Evolutionary conservation across 2,888 invertebrate species (phyloP).

Genomic region (Celastrina argiolus): DNA sequence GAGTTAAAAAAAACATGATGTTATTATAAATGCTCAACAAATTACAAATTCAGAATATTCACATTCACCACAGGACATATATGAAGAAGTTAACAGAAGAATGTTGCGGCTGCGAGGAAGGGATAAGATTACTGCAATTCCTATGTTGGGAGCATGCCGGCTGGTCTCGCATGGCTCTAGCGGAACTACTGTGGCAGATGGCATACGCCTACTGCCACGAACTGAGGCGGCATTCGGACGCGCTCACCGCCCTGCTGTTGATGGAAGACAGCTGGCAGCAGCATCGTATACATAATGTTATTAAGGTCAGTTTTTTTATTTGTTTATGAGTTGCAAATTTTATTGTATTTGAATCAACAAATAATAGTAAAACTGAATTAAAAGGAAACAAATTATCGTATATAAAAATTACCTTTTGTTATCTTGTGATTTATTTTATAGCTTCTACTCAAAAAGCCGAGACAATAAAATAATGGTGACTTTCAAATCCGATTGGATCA

Average conservation of each 20-base stretch:
- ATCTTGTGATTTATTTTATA: no score
- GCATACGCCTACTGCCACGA: conserved; percentile 96
- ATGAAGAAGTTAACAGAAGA: conserved; percentile 98
- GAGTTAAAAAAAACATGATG: background rate
- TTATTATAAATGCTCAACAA: background rate
- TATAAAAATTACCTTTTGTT: no score
- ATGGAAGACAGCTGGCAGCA: conserved; percentile 98
- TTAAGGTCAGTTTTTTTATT: conserved; percentile 80
- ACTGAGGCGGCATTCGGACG: conserved; percentile 93
- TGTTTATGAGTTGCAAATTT: no score
- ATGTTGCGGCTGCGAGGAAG: conserved; percentile 94
- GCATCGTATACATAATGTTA: conserved; percentile 94
- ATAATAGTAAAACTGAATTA: no score
- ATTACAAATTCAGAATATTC: background rate
- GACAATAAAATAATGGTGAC: no score
- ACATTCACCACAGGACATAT: conserved; percentile 67
- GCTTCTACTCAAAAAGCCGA: no score
- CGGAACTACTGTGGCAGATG: conserved; percentile 94
- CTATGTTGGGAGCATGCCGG: conserved; percentile 98
- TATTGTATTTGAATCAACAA: no score
- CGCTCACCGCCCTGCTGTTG: conserved; percentile 89
- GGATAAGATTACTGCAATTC: conserved; percentile 92
- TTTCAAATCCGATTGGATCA: no score
- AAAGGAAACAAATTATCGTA: no score
- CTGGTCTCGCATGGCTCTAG: conserved; percentile 92